Evolutionary conservation across 2,113 vertebrate genomes (phyloP).

Genomic region (Rhinopithecus roxellana): DNA sequence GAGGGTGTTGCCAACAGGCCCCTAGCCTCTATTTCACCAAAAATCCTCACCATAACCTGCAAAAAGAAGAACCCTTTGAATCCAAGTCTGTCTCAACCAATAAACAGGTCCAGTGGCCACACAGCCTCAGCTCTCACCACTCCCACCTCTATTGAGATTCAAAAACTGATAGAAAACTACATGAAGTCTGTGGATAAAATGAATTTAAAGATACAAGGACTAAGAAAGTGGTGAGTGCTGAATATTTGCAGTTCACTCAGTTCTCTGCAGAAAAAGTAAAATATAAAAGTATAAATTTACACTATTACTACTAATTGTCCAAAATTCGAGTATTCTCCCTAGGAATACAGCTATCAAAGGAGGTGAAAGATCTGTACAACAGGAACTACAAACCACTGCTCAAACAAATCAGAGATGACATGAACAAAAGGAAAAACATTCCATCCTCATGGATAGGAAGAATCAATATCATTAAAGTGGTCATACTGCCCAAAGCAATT

Average conservation of each 20-base stretch:
- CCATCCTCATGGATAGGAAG: too few species aligned
- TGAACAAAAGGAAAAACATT: too few species aligned
- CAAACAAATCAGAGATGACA: too few species aligned
- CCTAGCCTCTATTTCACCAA: neutral
- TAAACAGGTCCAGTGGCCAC: neutral
- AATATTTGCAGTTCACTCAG: neutral
- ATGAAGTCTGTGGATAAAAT: neutral
- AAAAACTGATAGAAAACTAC: neutral
- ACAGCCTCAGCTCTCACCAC: neutral
- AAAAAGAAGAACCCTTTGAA: conserved; percentile 34
- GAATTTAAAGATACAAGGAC: neutral
- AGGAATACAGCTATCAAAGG: too few species aligned
- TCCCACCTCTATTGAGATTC: neutral
- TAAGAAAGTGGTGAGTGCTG: neutral
- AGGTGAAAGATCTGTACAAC: too few species aligned
- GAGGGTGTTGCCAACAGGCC: neutral
- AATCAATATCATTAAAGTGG: too few species aligned
- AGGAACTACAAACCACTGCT: too few species aligned
- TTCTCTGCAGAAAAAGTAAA: conserved; percentile 9
- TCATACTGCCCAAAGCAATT: too few species aligned
- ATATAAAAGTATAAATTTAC: neutral
- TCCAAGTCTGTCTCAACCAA: neutral
- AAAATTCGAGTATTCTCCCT: neutral
- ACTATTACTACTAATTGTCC: neutral
- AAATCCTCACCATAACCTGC: neutral